phyloP scores from a whole-genome alignment of 2,888 invertebrate genomes.

The Slavum lentiscoides region DNA sequence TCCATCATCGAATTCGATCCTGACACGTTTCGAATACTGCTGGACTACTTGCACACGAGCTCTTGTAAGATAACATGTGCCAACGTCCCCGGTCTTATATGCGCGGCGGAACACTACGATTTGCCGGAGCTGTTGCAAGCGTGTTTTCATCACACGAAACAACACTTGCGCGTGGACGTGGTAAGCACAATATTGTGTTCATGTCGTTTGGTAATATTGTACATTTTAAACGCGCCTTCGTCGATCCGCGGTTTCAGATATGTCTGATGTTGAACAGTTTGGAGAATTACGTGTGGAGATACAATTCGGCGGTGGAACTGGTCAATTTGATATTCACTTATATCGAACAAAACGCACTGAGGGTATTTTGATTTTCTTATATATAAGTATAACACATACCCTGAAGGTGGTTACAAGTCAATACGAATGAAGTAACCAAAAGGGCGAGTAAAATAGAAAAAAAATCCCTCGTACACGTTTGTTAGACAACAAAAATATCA shows the following conservation, averaged over 20 bases:
- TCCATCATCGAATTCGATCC: slow-evolving; percentile 94
- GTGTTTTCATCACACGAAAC: slow-evolving; percentile 93
- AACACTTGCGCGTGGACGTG: slow-evolving; percentile 87
- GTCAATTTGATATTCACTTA: slow-evolving; percentile 93
- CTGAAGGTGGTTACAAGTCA: too few species aligned
- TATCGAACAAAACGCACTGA: slow-evolving; percentile 83
- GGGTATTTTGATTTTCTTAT: slow-evolving; percentile 59
- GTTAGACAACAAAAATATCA: too few species aligned
- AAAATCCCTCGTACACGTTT: too few species aligned
- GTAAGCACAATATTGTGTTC: slow-evolving; percentile 62
- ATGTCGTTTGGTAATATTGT: neutral
- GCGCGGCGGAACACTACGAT: slow-evolving; percentile 93
- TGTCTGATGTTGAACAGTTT: slow-evolving; percentile 89
- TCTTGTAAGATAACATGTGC: slow-evolving; percentile 90
- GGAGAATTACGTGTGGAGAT: slow-evolving; percentile 94
- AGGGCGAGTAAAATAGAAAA: too few species aligned
- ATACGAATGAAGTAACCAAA: too few species aligned
- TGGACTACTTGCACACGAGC: slow-evolving; percentile 91
- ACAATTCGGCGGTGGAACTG: slow-evolving; percentile 88
- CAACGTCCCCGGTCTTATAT: slow-evolving; percentile 88
- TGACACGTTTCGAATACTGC: slow-evolving; percentile 85
- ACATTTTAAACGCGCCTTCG: too few species aligned
- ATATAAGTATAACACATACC: too few species aligned
- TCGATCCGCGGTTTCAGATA: slow-evolving; percentile 63
- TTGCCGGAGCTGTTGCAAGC: slow-evolving; percentile 89